Percentiles rank a stretch among this genome's conserved stretches.
Evolutionary conservation across 2,888 invertebrate species (phyloP).

Genomic region (Brachycybe producta): DNA sequence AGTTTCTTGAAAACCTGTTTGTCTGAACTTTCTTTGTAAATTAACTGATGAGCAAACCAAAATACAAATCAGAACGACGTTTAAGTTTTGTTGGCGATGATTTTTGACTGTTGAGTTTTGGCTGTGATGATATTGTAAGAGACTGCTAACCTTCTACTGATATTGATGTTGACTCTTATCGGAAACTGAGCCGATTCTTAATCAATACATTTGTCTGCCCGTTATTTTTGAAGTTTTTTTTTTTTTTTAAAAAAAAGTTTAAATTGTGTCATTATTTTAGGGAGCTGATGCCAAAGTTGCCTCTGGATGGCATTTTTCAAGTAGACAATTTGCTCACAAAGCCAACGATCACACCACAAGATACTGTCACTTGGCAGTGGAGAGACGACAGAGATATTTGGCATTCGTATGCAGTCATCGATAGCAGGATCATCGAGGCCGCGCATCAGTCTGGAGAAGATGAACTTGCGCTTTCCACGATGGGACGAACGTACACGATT

Average conservation of each 20-base stretch:
- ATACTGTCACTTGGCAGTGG: conserved; percentile 93
- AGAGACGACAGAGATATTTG: conserved; percentile 77
- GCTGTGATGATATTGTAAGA: too few relatives aligned
- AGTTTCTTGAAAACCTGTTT: too few relatives aligned
- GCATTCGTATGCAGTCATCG: conserved; percentile 87
- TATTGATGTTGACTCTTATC: too few relatives aligned
- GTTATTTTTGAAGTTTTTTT: too few relatives aligned
- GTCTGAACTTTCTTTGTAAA: too few relatives aligned
- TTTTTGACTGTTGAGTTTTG: too few relatives aligned
- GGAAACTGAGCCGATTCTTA: too few relatives aligned
- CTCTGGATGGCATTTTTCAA: conserved; percentile 86
- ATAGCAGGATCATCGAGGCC: conserved; percentile 84
- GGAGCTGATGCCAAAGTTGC: conserved; percentile 91
- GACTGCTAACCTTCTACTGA: too few relatives aligned
- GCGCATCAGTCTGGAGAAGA: conserved; percentile 89
- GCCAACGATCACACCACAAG: conserved; percentile 35
- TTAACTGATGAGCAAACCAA: too few relatives aligned
- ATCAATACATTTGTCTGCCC: too few relatives aligned
- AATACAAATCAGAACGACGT: too few relatives aligned
- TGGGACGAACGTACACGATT: conserved; percentile 87
- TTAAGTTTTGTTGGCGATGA: too few relatives aligned
- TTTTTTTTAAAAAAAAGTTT: not conserved
- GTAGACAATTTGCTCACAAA: conserved; percentile 68
- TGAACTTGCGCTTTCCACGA: conserved; percentile 80
- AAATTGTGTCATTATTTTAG: conserved; percentile 26